These are phyloP conservation scores for Tachina lurida DNA, from an alignment of 2,888 invertebrate species.

Conservation along the genomic window DNA sequence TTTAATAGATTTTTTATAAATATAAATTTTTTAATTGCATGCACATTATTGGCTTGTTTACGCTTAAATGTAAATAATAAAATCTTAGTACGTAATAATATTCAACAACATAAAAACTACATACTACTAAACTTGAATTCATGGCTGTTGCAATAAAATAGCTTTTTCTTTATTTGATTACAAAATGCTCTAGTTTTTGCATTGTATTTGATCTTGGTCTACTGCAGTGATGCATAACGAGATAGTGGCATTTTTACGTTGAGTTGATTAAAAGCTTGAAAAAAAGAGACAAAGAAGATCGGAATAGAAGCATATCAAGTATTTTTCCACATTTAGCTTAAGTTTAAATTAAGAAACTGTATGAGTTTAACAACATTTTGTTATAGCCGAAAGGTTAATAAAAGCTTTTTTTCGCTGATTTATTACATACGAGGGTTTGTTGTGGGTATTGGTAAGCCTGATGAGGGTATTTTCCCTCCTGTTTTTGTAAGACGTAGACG, in stretches of 20 bases:
- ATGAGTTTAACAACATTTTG: too few relatives aligned
- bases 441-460: too few relatives aligned
- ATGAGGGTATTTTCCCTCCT: too few relatives aligned
- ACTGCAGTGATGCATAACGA: slow-evolving; percentile 28
- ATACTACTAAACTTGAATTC: background rate
- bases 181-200: slow-evolving; percentile 1
- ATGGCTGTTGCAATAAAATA: background rate
- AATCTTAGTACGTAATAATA: background rate
- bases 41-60: background rate
- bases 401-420: too few relatives aligned
- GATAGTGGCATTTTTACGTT: background rate
- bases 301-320: background rate
- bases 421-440: too few relatives aligned
- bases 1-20: background rate
- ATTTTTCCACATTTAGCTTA: background rate
- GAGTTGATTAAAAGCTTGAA: background rate
- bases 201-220: slow-evolving; percentile 24
- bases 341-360: too few relatives aligned
- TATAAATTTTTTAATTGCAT: background rate
- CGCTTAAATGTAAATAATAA: background rate
- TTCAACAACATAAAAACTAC: background rate
- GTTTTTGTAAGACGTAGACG: too few relatives aligned
- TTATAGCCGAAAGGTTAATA: too few relatives aligned
- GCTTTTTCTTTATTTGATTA: background rate
- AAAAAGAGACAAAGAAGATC: background rate